Conservation (phyloP, 2,888 invertebrate species). For the Podabrus alpinus region DNA sequence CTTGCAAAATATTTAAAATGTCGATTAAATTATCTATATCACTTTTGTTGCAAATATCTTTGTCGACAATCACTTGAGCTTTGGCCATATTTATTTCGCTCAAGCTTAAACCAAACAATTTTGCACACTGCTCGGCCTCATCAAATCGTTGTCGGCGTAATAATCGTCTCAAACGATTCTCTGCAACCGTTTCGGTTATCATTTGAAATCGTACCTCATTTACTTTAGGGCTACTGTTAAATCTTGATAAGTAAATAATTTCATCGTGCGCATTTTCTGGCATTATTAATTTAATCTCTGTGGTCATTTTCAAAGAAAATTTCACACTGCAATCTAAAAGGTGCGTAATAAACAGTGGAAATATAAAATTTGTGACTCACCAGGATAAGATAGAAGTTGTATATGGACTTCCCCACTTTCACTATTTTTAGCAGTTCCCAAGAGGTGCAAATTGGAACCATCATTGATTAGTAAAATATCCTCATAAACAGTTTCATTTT, state of each 20-base stretch:
- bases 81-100: slow-evolving; percentile 54
- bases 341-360: slow-evolving; percentile 5
- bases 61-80: slow-evolving; percentile 50
- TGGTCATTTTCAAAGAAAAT: slow-evolving; percentile 41
- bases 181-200: slow-evolving; percentile 56
- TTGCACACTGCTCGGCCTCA: slow-evolving; percentile 58
- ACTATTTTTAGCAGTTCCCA: neutral
- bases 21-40: slow-evolving; percentile 51
- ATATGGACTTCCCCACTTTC: neutral
- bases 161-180: slow-evolving; percentile 55
- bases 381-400: neutral
- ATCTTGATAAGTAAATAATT: slow-evolving; percentile 41
- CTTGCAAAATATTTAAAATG: slow-evolving; percentile 54
- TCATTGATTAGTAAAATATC: neutral
- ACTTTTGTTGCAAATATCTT: slow-evolving; percentile 39
- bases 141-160: slow-evolving; percentile 55
- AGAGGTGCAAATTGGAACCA: neutral
- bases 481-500: neutral
- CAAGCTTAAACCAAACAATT: slow-evolving; percentile 51
- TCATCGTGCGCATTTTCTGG: slow-evolving; percentile 43
- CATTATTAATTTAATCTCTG: slow-evolving; percentile 38
- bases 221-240: slow-evolving; percentile 30
- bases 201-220: slow-evolving; percentile 44
- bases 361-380: neutral
- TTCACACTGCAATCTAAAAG: slow-evolving; percentile 36